Evolutionary conservation across 2,888 invertebrate species (phyloP).

Genomic region (Scaptomyza flava): DNA sequence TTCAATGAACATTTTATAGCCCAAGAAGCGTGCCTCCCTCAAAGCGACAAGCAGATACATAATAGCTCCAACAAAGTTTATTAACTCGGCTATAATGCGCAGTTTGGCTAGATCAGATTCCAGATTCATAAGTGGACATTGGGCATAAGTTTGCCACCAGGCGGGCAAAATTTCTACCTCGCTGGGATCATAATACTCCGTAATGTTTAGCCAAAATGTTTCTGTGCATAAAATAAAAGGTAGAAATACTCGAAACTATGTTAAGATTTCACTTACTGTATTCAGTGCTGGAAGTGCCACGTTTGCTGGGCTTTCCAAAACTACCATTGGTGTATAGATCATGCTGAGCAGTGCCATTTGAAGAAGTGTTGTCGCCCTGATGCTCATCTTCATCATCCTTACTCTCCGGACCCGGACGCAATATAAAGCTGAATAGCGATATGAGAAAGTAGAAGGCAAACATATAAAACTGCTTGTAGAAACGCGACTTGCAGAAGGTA

Average conservation of each 20-base stretch:
- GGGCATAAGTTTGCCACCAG: conserved; percentile 83
- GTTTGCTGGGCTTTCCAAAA: conserved; percentile 43
- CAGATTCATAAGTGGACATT: conserved; percentile 83
- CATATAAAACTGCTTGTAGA: conserved; percentile 95
- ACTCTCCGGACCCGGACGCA: conserved; percentile 92
- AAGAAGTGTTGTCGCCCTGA: conserved; percentile 37
- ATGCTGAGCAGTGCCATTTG: conserved; percentile 34
- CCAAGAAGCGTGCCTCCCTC: conserved; percentile 95
- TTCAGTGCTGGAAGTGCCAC: conserved; percentile 64
- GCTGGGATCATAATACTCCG: conserved; percentile 80
- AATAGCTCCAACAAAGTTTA: conserved; percentile 92
- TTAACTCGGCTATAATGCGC: conserved; percentile 91
- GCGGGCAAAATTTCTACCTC: conserved; percentile 73
- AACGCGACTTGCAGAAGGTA: conserved; percentile 96
- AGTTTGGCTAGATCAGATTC: conserved; percentile 84
- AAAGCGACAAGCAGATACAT: conserved; percentile 93
- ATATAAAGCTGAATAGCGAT: conserved; percentile 94
- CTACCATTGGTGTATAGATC: conserved; percentile 52
- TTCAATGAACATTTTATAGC: conserved; percentile 96
- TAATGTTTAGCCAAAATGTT: conserved; percentile 83
- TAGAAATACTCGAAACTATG: not conserved
- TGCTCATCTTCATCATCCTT: conserved; percentile 75
- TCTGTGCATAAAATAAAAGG: conserved; percentile 55
- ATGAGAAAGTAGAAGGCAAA: conserved; percentile 96
- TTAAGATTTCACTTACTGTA: conserved; percentile 55